Percentiles rank a stretch among this genome's conserved stretches.
phyloP scores from a whole-genome alignment of 2,113 vertebrate genomes.

The Hiodon alosoides region DNA sequence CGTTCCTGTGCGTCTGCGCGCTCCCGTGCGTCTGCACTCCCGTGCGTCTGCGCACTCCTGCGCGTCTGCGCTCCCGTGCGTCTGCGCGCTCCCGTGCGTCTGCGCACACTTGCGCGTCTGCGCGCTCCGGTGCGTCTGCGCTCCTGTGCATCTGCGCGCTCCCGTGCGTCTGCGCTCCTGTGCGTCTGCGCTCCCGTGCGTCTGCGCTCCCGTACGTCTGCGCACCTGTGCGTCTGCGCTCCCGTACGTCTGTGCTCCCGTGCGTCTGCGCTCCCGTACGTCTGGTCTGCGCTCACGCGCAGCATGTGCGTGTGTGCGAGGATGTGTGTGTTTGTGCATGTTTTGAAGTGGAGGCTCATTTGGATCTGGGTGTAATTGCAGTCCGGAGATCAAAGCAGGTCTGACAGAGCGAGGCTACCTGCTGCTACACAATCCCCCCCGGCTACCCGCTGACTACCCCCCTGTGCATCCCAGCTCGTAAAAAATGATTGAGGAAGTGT shows the following conservation, averaged over 20 bases:
- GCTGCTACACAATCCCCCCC: slow-evolving; percentile 93
- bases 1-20: slow-evolving; percentile 45
- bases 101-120: not conserved
- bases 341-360: not conserved
- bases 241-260: not conserved
- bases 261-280: not conserved
- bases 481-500: slow-evolving; percentile 99
- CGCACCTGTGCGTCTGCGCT: not conserved
- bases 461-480: slow-evolving; percentile 97
- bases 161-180: not conserved
- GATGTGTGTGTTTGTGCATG: not conserved
- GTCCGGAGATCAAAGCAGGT: slow-evolving; percentile 90
- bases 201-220: no score
- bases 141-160: not conserved
- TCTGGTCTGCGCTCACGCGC: not conserved
- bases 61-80: not conserved
- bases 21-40: slow-evolving; percentile 32
- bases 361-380: slow-evolving; percentile 89
- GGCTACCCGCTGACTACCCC: slow-evolving; percentile 86
- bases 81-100: not conserved
- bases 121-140: not conserved
- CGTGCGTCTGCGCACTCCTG: slow-evolving; percentile 27
- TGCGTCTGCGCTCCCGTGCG: not conserved
- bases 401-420: slow-evolving; percentile 89
- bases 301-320: not conserved